Base-by-base conservation (phyloP, 2,888 invertebrate species). In the Tetragonula carbonaria region DNA sequence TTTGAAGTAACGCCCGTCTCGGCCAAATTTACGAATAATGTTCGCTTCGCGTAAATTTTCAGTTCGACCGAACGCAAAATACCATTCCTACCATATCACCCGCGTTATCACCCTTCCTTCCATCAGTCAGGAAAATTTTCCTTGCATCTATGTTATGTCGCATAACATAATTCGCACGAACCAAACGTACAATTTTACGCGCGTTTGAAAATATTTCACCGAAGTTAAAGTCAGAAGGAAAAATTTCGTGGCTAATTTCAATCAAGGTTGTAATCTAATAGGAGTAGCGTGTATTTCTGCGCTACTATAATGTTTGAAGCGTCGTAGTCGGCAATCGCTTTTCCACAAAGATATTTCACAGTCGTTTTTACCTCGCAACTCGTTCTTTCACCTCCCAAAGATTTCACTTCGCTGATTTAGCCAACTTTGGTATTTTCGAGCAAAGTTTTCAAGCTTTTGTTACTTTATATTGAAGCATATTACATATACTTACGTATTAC, bases 341-440 rank as follows among this genome's bases (percentile, higher is more conserved):
- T 38, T 11, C 76, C 33, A 55, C 66, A 21, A 73, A 59, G 50
- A 70, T 70, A 74, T 67, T 75, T 53, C 38, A 38, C 63, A 33
- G 23, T 23, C 23, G 23, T 62, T 51, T 53, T 57, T 14, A 63
- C 33, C 50, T 21, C 57, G 50, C 50, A 33, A 28, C 21, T 45
- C 23, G 67, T 38, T 57, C 62, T 38, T 50, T 57, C 80, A 74
- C 74, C 74, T 55, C 71, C 65, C 66, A 70, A 59, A 80, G 74
- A 80, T 82, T 74, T 80, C 74, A 59, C 23, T 74, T 59, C 33
- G 59, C 33, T 80, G 65, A 65, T 80, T 53, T n/a, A 45, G 23
- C 1, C 53, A 23, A 55, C 57, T 57, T 53, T 33, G 28, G n/a
- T 28, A 21, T 21, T 45, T 8, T 21, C 11, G 28, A 21, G 21